Percentiles rank a stretch among this genome's conserved stretches.
Conservation (phyloP, 1,140 invertebrate genomes). For the Drosophila micromelanica region DNA sequence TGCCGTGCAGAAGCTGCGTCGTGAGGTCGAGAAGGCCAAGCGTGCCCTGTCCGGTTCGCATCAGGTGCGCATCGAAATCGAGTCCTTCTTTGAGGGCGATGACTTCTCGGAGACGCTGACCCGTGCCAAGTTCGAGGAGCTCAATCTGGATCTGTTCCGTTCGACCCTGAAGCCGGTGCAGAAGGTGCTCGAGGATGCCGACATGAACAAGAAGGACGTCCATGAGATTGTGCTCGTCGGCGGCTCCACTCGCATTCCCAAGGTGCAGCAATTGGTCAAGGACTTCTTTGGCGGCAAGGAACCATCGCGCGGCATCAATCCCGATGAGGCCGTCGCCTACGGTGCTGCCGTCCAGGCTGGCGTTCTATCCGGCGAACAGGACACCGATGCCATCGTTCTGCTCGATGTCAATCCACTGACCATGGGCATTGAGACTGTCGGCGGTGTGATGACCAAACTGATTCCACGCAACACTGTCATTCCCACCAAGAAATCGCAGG, state of each 20-base stretch:
- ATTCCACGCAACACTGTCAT: slow-evolving; percentile 99
- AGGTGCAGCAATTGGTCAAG: slow-evolving; percentile 99
- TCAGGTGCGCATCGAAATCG: slow-evolving; percentile 99
- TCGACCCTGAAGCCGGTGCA: slow-evolving; percentile 99
- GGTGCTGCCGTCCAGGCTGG: slow-evolving; percentile 99
- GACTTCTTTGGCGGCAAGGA: slow-evolving; percentile 99
- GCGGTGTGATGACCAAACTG: slow-evolving; percentile 99
- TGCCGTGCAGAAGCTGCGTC: slow-evolving; percentile 97
- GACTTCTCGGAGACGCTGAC: slow-evolving; percentile 99
- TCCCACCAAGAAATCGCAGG: slow-evolving; percentile 99
- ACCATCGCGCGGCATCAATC: slow-evolving; percentile 98
- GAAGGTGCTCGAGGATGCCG: slow-evolving; percentile 98
- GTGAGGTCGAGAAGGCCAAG: slow-evolving; percentile 99
- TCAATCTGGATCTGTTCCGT: slow-evolving; percentile 99
- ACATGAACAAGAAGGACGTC: slow-evolving; percentile 99
- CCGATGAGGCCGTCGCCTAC: slow-evolving; percentile 99
- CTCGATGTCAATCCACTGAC: slow-evolving; percentile 99
- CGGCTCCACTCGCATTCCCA: slow-evolving; percentile 99
- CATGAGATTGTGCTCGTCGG: slow-evolving; percentile 99
- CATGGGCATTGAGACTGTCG: slow-evolving; percentile 99
- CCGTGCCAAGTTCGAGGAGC: slow-evolving; percentile 99
- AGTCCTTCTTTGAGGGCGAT: slow-evolving; percentile 99
- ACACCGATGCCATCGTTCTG: slow-evolving; percentile 98
- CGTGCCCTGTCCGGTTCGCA: slow-evolving; percentile 97
- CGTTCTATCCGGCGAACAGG: slow-evolving; percentile 94